Conservation (phyloP, 2,113 vertebrate species). For the Colinus virginianus region DNA sequence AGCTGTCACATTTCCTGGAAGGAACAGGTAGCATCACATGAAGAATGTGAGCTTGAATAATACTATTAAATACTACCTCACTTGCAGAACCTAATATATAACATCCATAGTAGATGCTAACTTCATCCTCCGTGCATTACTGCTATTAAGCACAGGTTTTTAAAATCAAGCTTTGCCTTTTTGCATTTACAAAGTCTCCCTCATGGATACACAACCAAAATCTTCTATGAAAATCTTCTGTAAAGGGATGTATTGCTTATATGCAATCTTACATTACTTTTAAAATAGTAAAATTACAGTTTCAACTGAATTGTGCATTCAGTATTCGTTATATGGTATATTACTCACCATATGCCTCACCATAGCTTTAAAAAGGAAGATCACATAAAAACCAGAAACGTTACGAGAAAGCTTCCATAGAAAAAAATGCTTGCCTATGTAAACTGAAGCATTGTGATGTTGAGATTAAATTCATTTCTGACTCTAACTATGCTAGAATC, state of each 20-base stretch:
- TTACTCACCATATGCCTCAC: not conserved
- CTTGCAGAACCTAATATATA: not conserved
- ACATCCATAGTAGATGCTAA: not conserved
- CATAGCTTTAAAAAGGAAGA: not conserved
- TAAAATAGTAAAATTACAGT: not conserved
- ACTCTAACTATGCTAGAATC: not conserved
- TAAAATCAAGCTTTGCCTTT: slow-evolving; percentile 21
- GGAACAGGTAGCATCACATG: slow-evolving; percentile 13
- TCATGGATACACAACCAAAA: not conserved
- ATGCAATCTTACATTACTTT: not conserved
- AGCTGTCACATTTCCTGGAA: not conserved
- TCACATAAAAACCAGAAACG: not conserved
- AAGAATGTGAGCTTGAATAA: slow-evolving; percentile 23
- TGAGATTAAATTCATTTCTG: not conserved
- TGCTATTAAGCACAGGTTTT: slow-evolving; percentile 3
- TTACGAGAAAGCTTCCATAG: not conserved
- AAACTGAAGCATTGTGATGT: not conserved
- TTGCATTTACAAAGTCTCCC: not conserved
- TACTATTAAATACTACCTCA: slow-evolving; percentile 13
- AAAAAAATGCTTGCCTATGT: not conserved
- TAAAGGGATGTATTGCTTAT: not conserved
- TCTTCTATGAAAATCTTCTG: not conserved
- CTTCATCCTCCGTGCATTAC: not conserved
- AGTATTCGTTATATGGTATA: not conserved
- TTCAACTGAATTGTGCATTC: not conserved